Base-by-base conservation (phyloP, 2,888 invertebrate genomes). In the Apodemia mormo region DNA sequence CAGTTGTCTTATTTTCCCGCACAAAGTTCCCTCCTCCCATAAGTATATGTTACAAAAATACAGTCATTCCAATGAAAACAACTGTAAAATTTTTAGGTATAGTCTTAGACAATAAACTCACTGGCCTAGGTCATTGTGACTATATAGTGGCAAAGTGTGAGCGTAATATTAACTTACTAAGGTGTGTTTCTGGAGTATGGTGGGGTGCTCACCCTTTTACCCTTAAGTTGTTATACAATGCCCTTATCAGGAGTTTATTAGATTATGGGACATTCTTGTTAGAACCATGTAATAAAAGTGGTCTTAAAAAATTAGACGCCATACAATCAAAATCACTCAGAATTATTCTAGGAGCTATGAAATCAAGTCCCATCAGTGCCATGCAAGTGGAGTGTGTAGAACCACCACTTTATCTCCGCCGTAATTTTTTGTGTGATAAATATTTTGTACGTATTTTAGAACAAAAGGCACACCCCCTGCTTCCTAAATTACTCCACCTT, bases 301-400 rank as follows among this genome's bases (percentile, higher is more conserved):
- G 37, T 68, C 0, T 69, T 29, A 56, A 29, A 29, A 56, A 56
- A 56, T 22, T 56, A 56, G 56, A 56, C 66, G 9, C 6, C 76
- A 72, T 79, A 0, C 80, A 79, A 49, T 73, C 72, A 0, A 78
- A 77, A 74, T 70, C 71, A 33, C 66, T 77, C 0, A 69, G 78
- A 1, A 75, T 78, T 0, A 74, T 78, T 1, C 2, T 67, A 5
- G 77, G 80, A n/a, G n/a, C n/a, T n/a, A n/a, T n/a, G n/a, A n/a
- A n/a, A n/a, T n/a, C n/a, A n/a, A n/a, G n/a, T n/a, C 77, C 80
- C 2, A 76, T 73, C 0, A 77, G 77, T 49, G 78, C 76, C 1
- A 58, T 77, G 49, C 69, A 70, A 61, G 65, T 72, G 12, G 70
- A 72, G 33, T 66, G 64, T 61, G 66, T 22, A 0, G 66, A 70